phyloP scores from a whole-genome alignment of 2,113 vertebrate genomes.

The Rhipidura dahli region DNA sequence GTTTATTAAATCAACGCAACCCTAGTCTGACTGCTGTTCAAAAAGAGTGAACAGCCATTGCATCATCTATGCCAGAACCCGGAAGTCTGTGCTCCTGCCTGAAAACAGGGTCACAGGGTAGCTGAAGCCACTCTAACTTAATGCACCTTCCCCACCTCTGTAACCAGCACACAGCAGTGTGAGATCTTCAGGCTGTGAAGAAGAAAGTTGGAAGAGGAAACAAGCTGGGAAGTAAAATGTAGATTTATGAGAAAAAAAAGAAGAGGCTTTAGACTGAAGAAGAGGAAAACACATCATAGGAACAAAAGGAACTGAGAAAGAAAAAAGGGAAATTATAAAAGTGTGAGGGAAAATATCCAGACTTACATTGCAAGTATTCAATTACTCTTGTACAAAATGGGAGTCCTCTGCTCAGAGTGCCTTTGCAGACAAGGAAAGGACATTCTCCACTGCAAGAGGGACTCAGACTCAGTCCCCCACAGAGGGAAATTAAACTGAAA shows the following conservation, averaged over 20 bases:
- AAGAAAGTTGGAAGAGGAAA: not conserved
- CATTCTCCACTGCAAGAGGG: not conserved
- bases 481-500: not conserved
- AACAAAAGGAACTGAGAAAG: not conserved
- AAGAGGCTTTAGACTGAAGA: not conserved
- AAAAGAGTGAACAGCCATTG: not conserved
- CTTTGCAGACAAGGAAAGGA: not conserved
- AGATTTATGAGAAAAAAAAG: not conserved
- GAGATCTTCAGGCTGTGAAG: not conserved
- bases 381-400: not conserved
- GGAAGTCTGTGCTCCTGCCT: not conserved
- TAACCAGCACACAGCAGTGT: not conserved
- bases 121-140: not conserved
- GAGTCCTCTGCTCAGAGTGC: not conserved
- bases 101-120: not conserved
- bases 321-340: not conserved
- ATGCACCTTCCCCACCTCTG: not conserved
- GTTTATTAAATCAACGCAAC: not conserved
- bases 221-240: not conserved
- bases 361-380: not conserved
- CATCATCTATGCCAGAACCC: not conserved
- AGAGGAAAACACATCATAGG: not conserved
- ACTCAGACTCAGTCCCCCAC: not conserved
- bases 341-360: rapidly evolving
- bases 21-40: not conserved